Evolutionary conservation across 1,140 invertebrate genomes (phyloP).

Genomic region (Drosophila ficusphila): DNA sequence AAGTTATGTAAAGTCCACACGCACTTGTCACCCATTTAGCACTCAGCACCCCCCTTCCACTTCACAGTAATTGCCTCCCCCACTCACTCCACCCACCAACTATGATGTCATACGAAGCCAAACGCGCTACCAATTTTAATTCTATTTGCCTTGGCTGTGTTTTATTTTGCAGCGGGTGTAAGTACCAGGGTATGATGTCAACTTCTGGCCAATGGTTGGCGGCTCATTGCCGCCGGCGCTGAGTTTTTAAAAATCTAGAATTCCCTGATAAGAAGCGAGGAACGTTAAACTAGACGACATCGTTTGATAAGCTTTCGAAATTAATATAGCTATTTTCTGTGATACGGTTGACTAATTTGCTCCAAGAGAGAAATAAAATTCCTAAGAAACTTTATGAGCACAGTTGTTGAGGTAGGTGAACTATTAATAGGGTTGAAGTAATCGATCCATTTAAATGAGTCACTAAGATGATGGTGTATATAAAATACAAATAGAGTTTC

Average conservation of each 20-base stretch:
- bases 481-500: neutral
- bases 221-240: constrained; percentile 41
- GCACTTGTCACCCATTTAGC: constrained; percentile 70
- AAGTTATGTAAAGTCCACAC: constrained; percentile 35
- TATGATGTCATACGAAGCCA: constrained; percentile 51
- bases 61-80: constrained; percentile 5
- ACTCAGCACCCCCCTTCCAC: constrained; percentile 29
- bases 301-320: constrained; percentile 34
- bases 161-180: constrained; percentile 13
- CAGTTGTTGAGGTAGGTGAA: constrained; percentile 52
- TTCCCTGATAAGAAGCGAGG: constrained; percentile 27
- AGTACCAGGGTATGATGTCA: constrained; percentile 47
- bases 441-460: constrained; percentile 38
- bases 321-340: constrained; percentile 31
- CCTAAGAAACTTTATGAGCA: constrained; percentile 38
- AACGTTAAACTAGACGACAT: constrained; percentile 3
- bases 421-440: constrained; percentile 46
- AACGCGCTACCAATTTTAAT: constrained; percentile 58
- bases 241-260: constrained; percentile 21
- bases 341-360: constrained; percentile 45
- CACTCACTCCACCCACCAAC: constrained; percentile 26
- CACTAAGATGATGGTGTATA: neutral
- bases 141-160: constrained; percentile 40
- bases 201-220: constrained; percentile 46
- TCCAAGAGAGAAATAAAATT: constrained; percentile 29